These are phyloP conservation scores for Ophioninae sp. DNA, from an alignment of 2,888 invertebrate genomes.

Conservation along the genomic window DNA sequence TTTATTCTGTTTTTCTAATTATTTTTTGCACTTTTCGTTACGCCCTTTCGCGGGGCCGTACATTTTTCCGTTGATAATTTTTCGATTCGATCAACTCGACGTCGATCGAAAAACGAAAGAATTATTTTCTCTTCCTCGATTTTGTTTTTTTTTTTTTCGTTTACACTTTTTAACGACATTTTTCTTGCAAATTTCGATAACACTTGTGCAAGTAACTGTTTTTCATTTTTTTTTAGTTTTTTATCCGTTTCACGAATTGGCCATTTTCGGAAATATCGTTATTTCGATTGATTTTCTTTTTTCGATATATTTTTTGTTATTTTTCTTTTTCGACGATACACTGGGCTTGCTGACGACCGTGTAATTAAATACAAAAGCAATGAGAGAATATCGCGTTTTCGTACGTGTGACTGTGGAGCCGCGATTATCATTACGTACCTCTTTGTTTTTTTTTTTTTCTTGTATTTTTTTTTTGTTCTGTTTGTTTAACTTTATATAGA, in stretches of 20 bases:
- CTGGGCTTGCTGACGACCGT: slow-evolving; percentile 45
- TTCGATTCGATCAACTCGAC: not conserved
- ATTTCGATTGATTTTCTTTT: slow-evolving; percentile 26
- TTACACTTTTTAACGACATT: not conserved
- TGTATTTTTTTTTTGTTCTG: too few species aligned
- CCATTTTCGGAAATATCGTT: slow-evolving; percentile 45
- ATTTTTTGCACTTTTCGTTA: slow-evolving; percentile 1
- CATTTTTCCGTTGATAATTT: not conserved
- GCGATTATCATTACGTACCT: slow-evolving; percentile 25
- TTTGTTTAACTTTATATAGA: slow-evolving; percentile 36
- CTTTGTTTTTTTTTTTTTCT: not conserved
- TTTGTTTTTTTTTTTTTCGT: not conserved
- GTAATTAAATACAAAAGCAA: slow-evolving; percentile 58
- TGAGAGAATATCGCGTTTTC: slow-evolving; percentile 46
- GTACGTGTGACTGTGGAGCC: slow-evolving; percentile 18
- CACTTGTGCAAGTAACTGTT: not conserved
- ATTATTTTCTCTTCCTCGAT: not conserved
- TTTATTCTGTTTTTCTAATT: slow-evolving; percentile 32
- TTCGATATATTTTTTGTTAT: not conserved
- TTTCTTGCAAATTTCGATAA: not conserved
- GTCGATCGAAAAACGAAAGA: not conserved
- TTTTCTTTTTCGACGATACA: slow-evolving; percentile 29
- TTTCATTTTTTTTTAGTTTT: slow-evolving; percentile 1
- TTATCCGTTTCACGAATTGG: slow-evolving; percentile 3
- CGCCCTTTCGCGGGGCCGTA: not conserved